Evolutionary conservation across 2,797 vertebrate species (phyloP), one percentile per base, ranked within the genome.

Genomic region (Loris lydekkerianus): DNA sequence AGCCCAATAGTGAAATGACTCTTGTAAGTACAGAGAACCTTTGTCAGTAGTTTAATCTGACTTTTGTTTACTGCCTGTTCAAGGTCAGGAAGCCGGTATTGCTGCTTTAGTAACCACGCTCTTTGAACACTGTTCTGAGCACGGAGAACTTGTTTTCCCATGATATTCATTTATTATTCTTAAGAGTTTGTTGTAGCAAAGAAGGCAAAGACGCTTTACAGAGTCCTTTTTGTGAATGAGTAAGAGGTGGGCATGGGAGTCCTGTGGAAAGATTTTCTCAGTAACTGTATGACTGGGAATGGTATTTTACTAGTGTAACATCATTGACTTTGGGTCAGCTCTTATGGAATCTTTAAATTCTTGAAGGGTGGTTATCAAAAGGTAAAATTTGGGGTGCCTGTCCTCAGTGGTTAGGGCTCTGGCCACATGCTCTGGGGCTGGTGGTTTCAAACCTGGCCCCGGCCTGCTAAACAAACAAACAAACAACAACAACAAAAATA

Each of bases 51-150:
- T 73, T 84, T 60, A 80, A 89, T 76, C 72, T 77, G 83, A 37
- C 83, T 88, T 90, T 60, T 86, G 77, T 77, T 83, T 75, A n/a
- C 46, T 86, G 75, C 63, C 40, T 56, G 77, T 34, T 69, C 83
- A 95, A 89, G 87, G 84, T 96, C 97, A 67, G 82, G 90, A 76
- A 92, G 94, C 81, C 23, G 23, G 31, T 17, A 34, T 40, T 58
- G 27, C 87, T 31, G 61, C 81, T 58, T 85, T 49, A 77, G 90
- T 56, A 31, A 76, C 90, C 40, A 0, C 1, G 61, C 53, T 84
- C 49, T 83, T 63, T 34, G 72, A 65, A 92, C 78, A 75, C 20
- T 15, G 11, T 81, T 93, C 84, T 65, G 40, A 89, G 78, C 63
- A 18, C 7, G 43, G n/a, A 70, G 61, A 61, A 53, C 43, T 86